phyloP scores from a whole-genome alignment of 2,888 invertebrate genomes.

The Cryptus viduatorius region DNA sequence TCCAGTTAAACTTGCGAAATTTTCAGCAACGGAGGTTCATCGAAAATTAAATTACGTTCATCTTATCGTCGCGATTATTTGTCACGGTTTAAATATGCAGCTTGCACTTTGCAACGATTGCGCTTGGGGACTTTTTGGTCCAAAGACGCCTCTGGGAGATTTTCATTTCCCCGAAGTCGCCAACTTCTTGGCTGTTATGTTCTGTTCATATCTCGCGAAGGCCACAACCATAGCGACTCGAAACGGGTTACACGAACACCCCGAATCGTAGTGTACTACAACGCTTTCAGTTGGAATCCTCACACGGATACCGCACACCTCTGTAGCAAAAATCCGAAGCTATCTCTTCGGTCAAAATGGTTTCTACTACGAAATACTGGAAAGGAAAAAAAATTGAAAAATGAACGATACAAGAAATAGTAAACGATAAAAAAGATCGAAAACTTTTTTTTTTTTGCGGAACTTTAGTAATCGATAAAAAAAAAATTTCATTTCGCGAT shows the following conservation, averaged over 20 bases:
- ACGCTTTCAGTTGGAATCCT: not conserved
- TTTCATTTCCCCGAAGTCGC: conserved; percentile 25
- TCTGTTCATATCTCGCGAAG: not conserved
- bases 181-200: conserved; percentile 4
- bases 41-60: not conserved
- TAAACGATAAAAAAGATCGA: not conserved
- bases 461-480: too few relatives aligned
- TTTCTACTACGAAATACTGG: not conserved
- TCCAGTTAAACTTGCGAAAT: not conserved
- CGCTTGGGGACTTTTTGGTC: conserved; percentile 3
- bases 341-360: not conserved
- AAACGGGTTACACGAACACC: not conserved
- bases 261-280: not conserved
- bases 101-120: not conserved
- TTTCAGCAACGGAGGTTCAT: not conserved
- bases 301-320: not conserved
- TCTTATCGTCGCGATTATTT: not conserved
- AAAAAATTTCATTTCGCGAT: too few relatives aligned
- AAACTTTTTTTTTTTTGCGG: too few relatives aligned
- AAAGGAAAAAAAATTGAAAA: not conserved
- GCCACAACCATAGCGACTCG: not conserved
- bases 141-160: conserved; percentile 12
- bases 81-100: not conserved
- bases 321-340: not conserved
- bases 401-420: not conserved